These are phyloP conservation scores for Prunella strophiata DNA, from an alignment of 2,797 vertebrate species.

Conservation along the genomic window DNA sequence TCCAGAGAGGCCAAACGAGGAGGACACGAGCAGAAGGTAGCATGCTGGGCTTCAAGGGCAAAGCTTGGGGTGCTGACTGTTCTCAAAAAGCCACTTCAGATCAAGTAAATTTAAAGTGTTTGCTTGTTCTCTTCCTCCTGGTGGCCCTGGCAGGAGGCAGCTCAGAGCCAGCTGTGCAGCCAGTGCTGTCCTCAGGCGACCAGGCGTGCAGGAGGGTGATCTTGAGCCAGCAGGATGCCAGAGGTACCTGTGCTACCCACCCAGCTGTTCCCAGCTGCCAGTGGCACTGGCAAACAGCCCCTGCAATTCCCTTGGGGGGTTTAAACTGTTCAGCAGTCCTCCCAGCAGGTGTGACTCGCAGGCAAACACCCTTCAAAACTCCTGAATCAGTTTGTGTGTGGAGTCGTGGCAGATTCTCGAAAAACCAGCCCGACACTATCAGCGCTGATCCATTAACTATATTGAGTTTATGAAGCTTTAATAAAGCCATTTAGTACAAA, in stretches of 20 bases:
- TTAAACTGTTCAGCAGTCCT: not conserved
- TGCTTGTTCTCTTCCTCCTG: not conserved
- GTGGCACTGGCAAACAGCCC: fast-evolving
- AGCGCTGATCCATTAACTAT: not conserved
- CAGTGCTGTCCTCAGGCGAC: conserved; percentile 87
- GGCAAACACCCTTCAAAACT: fast-evolving
- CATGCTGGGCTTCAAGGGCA: not conserved
- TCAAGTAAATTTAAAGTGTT: fast-evolving
- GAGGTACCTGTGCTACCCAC: conserved; percentile 69
- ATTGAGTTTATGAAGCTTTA: not conserved
- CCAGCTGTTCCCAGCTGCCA: not conserved
- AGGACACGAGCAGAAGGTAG: conserved; percentile 86
- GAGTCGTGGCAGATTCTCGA: not conserved
- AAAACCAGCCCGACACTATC: not conserved
- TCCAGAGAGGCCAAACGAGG: conserved; percentile 81
- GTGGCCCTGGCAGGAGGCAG: conserved; percentile 77
- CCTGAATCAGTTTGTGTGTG: not conserved
- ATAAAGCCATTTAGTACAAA: not conserved
- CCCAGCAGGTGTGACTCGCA: not conserved
- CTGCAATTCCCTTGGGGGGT: too few relatives aligned
- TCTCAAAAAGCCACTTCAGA: not conserved
- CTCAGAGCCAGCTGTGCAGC: conserved; percentile 85
- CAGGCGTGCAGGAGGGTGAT: conserved; percentile 85
- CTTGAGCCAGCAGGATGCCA: conserved; percentile 85
- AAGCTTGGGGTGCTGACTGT: not conserved